Evolutionary conservation across 2,888 invertebrate genomes (phyloP).

Genomic region (Hymenopus coronatus): DNA sequence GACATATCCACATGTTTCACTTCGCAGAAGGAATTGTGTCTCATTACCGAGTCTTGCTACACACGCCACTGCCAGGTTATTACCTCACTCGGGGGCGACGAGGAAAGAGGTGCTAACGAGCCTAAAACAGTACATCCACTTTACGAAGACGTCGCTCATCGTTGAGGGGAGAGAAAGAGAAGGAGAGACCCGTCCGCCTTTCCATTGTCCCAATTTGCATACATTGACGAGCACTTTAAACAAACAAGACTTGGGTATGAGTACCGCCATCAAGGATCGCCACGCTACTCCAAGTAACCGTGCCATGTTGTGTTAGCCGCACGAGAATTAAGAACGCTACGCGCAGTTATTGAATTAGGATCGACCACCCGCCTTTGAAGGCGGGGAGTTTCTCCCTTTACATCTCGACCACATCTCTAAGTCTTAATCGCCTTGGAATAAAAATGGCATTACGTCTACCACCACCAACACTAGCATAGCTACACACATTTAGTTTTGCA

Average conservation of each 20-base stretch:
- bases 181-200: background rate
- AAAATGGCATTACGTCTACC: background rate
- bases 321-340: background rate
- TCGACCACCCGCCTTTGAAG: background rate
- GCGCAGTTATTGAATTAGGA: constrained; percentile 4
- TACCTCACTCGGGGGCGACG: background rate
- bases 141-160: background rate
- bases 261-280: background rate
- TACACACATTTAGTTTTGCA: background rate
- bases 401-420: background rate
- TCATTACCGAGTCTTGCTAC: background rate
- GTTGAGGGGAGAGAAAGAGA: too few relatives aligned
- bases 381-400: background rate
- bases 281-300: background rate
- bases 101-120: background rate
- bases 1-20: background rate
- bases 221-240: constrained; percentile 17
- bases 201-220: constrained; percentile 22
- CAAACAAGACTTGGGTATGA: constrained; percentile 13
- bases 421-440: background rate
- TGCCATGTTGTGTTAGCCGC: background rate
- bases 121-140: background rate
- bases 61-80: background rate
- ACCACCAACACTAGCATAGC: background rate
- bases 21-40: background rate